phyloP scores from a whole-genome alignment of 2,888 invertebrate species.

The Frankliniella fusca region DNA sequence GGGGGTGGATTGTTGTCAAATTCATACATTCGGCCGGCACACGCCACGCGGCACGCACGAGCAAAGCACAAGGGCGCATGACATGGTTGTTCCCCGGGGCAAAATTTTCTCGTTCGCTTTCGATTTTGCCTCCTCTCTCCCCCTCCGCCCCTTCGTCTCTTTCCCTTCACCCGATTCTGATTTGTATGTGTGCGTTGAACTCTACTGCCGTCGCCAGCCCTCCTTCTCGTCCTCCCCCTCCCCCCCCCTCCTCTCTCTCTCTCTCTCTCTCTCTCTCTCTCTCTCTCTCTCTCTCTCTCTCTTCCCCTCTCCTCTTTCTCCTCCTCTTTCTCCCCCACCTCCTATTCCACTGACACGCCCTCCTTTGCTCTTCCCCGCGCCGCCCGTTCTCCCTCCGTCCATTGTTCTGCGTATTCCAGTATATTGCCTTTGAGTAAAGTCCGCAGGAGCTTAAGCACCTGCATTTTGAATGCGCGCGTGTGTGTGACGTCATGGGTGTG shows the following conservation, averaged over 20 bases:
- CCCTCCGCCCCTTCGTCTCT: neutral
- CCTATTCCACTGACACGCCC: too few species aligned
- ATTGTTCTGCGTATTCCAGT: too few species aligned
- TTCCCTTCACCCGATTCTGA: neutral
- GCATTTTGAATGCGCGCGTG: too few species aligned
- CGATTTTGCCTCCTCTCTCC: neutral
- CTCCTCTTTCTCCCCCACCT: too few species aligned
- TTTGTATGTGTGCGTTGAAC: neutral
- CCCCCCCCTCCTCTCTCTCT: neutral
- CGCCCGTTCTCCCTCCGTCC: too few species aligned
- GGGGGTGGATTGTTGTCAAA: conserved; percentile 6
- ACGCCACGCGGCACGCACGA: neutral
- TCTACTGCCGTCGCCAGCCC: neutral
- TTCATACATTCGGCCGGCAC: neutral
- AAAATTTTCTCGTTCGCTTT: neutral
- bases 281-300: neutral
- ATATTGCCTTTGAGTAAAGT: too few species aligned
- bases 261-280: neutral
- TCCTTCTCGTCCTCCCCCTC: neutral
- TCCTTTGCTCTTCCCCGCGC: too few species aligned
- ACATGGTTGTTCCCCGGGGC: neutral
- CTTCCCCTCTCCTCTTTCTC: too few species aligned
- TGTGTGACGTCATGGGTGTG: too few species aligned
- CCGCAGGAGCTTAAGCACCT: too few species aligned
- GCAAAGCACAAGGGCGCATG: neutral